Conservation (phyloP, 2,113 vertebrate species). For the Diphyllodes magnificus region DNA sequence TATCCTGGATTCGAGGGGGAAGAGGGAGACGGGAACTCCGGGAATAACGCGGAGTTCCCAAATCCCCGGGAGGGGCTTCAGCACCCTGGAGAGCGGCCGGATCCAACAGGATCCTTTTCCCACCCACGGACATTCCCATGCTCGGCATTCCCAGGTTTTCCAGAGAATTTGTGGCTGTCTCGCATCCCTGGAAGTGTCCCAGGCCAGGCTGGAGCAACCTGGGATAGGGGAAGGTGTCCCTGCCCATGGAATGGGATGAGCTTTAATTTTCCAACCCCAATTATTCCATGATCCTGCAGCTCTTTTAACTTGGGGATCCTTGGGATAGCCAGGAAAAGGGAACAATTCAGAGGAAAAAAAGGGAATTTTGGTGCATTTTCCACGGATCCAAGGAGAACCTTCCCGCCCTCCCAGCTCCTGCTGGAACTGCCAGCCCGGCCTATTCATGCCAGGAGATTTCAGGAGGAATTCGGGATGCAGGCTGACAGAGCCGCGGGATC, state of each 20-base stretch:
- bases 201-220: neutral
- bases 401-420: neutral
- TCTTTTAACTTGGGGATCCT: neutral
- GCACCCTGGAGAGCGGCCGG: constrained; percentile 42
- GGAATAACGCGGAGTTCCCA: fast-evolving
- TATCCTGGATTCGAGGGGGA: neutral
- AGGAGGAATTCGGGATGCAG: neutral
- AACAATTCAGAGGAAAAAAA: neutral
- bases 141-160: neutral
- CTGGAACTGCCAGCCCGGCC: neutral
- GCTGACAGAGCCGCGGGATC: constrained; percentile 5
- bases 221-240: neutral
- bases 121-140: neutral
- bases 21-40: fast-evolving
- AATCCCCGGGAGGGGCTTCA: neutral
- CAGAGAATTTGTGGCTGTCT: neutral
- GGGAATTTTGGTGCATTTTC: neutral
- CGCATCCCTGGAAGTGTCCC: neutral
- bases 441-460: neutral
- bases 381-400: neutral
- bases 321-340: neutral
- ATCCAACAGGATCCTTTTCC: neutral
- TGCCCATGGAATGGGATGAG: neutral
- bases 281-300: fast-evolving
- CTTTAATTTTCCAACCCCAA: neutral